Conservation (phyloP, 2,797 vertebrate species). For the Pangasius sanitwongsei region DNA sequence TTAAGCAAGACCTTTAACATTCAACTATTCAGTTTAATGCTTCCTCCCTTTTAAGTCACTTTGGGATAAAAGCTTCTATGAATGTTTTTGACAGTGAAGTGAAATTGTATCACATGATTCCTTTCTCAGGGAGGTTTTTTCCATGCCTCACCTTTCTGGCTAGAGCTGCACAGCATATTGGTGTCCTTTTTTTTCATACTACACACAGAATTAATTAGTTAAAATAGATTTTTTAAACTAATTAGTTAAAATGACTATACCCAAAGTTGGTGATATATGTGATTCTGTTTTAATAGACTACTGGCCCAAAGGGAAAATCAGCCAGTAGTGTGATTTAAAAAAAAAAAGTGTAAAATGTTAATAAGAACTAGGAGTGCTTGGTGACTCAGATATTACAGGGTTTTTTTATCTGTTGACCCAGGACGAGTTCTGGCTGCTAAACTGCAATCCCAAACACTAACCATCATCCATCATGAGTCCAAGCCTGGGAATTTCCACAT, state of each 20-base stretch:
- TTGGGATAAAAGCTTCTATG: not conserved
- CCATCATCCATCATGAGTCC: not conserved
- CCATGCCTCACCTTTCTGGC: not conserved
- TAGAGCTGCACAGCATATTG: not conserved
- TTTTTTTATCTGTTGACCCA: not conserved
- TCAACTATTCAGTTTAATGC: not conserved
- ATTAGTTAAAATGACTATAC: not conserved
- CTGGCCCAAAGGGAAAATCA: not conserved
- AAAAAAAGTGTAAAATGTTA: not conserved
- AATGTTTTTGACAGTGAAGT: not conserved
- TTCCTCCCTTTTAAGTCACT: not conserved
- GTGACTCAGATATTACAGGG: not conserved
- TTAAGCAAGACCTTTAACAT: not conserved
- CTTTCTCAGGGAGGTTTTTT: not conserved
- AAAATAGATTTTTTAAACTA: not conserved
- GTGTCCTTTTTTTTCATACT: not conserved
- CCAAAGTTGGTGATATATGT: not conserved
- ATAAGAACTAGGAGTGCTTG: not conserved
- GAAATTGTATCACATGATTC: too few species aligned
- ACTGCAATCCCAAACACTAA: not conserved
- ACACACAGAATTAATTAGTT: not conserved
- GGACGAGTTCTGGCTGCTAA: not conserved
- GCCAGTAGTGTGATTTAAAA: not conserved
- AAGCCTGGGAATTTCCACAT: conserved; percentile 4
- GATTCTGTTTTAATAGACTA: not conserved